A percentile compares a stretch with the other conserved stretches of the same genome.
Evolutionary conservation across 2,888 invertebrate genomes (phyloP).

Genomic region (Bembecia ichneumoniformis): DNA sequence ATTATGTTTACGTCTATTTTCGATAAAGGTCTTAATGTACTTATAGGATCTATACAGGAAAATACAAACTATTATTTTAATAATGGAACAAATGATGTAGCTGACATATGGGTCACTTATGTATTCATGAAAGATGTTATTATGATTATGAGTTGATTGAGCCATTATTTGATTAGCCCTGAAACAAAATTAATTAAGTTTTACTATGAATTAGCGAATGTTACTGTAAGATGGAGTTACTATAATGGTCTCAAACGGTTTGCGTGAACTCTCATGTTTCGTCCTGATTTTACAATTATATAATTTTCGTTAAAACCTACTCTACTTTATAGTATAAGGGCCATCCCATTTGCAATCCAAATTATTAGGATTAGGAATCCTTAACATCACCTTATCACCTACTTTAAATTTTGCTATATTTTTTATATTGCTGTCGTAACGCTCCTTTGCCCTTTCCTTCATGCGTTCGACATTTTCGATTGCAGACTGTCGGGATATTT

Average conservation of each 20-base stretch:
- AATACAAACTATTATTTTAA: slow-evolving; percentile 9
- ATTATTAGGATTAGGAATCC: slow-evolving; percentile 8
- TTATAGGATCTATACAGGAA: slow-evolving; percentile 10
- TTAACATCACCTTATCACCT: slow-evolving; percentile 17
- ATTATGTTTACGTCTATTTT: too few relatives aligned
- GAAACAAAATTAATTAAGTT: neutral
- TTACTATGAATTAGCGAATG: neutral
- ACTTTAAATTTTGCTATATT: slow-evolving; percentile 16
- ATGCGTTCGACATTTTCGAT: slow-evolving; percentile 13
- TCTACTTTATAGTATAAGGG: slow-evolving; percentile 10
- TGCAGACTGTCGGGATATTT: slow-evolving; percentile 18
- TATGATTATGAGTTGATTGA: too few relatives aligned
- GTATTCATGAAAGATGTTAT: too few relatives aligned
- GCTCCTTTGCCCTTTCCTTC: slow-evolving; percentile 25
- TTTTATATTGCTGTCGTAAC: slow-evolving; percentile 21
- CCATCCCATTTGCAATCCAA: slow-evolving; percentile 9
- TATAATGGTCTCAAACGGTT: slow-evolving; percentile 13
- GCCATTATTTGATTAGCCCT: too few relatives aligned
- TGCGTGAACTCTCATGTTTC: slow-evolving; percentile 16
- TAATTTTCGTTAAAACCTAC: too few relatives aligned
- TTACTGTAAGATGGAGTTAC: neutral
- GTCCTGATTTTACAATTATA: slow-evolving; percentile 11
- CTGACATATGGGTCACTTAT: slow-evolving; percentile 13
- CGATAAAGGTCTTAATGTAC: too few relatives aligned
- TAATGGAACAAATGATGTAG: slow-evolving; percentile 10